A percentile compares a stretch with the other conserved stretches of the same genome.
phyloP scores from a whole-genome alignment of 2,888 invertebrate species.

The Brenthis daphne region DNA sequence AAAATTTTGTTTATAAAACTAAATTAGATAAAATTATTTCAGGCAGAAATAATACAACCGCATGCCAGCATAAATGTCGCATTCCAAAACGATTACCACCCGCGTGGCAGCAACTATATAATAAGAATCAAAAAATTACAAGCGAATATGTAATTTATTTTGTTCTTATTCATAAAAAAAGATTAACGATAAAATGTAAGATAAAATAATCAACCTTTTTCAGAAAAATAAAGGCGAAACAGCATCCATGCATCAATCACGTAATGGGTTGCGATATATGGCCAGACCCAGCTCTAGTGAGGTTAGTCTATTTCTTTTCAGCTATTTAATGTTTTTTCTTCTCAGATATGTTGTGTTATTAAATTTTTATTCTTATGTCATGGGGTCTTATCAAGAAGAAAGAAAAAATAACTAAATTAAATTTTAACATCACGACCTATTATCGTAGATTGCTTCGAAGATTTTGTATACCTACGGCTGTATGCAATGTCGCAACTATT shows the following conservation, averaged over 20 bases:
- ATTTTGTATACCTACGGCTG: too few species aligned
- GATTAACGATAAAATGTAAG: not conserved
- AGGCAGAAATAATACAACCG: constrained; percentile 46
- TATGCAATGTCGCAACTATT: too few species aligned
- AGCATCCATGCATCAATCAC: constrained; percentile 38
- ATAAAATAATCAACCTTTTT: not conserved
- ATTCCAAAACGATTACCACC: constrained; percentile 57
- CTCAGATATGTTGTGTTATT: too few species aligned
- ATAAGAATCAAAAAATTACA: constrained; percentile 2
- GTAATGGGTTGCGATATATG: constrained; percentile 36
- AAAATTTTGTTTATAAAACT: not conserved
- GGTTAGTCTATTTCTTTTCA: constrained; percentile 36
- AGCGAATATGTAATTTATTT: constrained; percentile 15
- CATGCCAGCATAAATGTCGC: constrained; percentile 50
- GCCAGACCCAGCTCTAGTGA: constrained; percentile 44
- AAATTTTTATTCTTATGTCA: too few species aligned
- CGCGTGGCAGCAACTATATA: constrained; percentile 38
- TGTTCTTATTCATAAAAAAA: not conserved
- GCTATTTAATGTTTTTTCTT: too few species aligned
- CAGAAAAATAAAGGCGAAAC: constrained; percentile 37
- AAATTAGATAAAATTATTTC: constrained; percentile 10
- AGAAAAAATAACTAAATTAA: too few species aligned
- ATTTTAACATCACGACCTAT: too few species aligned
- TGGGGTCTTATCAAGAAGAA: too few species aligned
- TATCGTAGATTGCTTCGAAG: too few species aligned